These are phyloP conservation scores for Oreochromis niloticus DNA, from an alignment of 2,113 vertebrate genomes.

Conservation along the genomic window DNA sequence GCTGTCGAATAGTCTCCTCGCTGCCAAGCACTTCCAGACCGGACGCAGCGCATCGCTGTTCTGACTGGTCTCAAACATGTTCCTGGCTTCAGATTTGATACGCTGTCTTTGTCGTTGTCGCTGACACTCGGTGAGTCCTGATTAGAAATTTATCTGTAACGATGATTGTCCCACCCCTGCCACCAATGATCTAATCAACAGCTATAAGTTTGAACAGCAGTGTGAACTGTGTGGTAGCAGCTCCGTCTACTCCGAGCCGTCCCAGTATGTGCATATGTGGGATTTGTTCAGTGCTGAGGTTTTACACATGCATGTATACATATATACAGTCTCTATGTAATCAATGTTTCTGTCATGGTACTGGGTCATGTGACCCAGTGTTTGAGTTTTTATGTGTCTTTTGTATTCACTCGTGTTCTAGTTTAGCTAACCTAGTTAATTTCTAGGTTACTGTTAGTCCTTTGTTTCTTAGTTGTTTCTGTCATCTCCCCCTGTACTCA, in stretches of 20 bases:
- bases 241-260: not conserved
- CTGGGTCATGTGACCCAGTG: too few relatives aligned
- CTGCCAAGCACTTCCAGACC: not conserved
- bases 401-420: too few relatives aligned
- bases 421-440: too few relatives aligned
- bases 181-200: not conserved
- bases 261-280: not conserved
- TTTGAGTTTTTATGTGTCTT: too few relatives aligned
- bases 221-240: not conserved
- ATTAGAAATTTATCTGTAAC: not conserved
- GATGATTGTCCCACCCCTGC: not conserved
- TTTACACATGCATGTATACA: not conserved
- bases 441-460: too few relatives aligned
- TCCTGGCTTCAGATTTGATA: not conserved
- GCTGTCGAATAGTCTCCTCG: not conserved
- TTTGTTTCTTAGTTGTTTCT: too few relatives aligned
- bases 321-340: not conserved
- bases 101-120: fast-evolving
- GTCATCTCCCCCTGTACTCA: too few relatives aligned
- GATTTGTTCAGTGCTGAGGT: not conserved
- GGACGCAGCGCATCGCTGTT: fast-evolving
- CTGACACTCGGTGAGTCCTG: not conserved
- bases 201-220: not conserved
- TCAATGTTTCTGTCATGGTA: not conserved
- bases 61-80: not conserved